Conservation (phyloP, 2,888 invertebrate genomes). For the Ceratothoa steindachneri region DNA sequence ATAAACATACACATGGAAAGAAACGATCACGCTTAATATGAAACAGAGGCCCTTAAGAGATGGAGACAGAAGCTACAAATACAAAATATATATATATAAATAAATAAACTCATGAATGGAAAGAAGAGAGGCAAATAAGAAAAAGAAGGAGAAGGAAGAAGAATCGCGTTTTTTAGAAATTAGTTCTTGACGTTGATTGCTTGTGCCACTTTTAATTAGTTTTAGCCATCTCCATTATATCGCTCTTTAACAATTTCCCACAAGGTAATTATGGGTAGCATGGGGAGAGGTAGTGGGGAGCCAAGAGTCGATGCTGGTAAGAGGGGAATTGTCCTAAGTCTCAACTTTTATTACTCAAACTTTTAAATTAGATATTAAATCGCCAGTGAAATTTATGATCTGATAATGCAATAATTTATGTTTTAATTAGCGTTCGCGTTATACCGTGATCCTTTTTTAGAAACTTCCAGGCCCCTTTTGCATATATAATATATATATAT, state of each 20-base stretch:
- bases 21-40: too few relatives aligned
- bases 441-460: not conserved
- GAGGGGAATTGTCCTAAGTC: not conserved
- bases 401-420: constrained; percentile 4
- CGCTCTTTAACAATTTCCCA: constrained; percentile 6
- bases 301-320: too few relatives aligned
- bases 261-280: not conserved
- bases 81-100: too few relatives aligned
- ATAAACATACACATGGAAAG: too few relatives aligned
- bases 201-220: constrained; percentile 8
- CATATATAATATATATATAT: not conserved
- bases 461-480: too few relatives aligned
- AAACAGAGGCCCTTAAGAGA: too few relatives aligned
- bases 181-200: not conserved
- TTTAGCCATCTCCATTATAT: not conserved
- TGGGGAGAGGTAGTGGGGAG: too few relatives aligned
- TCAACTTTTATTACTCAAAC: not conserved
- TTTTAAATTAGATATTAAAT: constrained; percentile 7
- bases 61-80: too few relatives aligned
- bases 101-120: too few relatives aligned
- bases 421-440: constrained; percentile 4
- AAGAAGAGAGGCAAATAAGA: too few relatives aligned
- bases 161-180: too few relatives aligned
- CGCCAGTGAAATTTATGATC: constrained; percentile 3
- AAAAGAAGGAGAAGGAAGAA: too few relatives aligned